phyloP scores from a whole-genome alignment of 2,888 invertebrate genomes.

The Drosophila atripex region DNA sequence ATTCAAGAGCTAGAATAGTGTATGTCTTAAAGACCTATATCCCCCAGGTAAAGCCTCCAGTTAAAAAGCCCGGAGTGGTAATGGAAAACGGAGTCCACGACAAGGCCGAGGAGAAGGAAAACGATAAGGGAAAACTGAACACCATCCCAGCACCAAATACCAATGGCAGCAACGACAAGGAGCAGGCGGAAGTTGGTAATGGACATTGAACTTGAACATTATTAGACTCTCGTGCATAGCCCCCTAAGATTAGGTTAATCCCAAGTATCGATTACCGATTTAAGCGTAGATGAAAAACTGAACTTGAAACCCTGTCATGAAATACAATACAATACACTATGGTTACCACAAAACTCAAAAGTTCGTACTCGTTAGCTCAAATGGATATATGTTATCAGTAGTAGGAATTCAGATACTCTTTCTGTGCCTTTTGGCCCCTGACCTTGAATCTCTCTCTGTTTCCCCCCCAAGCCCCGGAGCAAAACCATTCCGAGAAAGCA shows the following conservation, averaged over 20 bases:
- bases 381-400: background rate
- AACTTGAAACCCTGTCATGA: slow-evolving; percentile 52
- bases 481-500: background rate
- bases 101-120: slow-evolving; percentile 28
- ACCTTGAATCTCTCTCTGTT: slow-evolving; percentile 51
- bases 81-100: slow-evolving; percentile 38
- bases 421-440: slow-evolving; percentile 44
- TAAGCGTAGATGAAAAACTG: slow-evolving; percentile 59
- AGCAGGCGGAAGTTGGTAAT: slow-evolving; percentile 74
- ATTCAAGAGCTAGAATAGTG: background rate
- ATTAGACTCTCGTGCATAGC: slow-evolving; percentile 52
- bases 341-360: slow-evolving; percentile 45
- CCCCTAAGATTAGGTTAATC: slow-evolving; percentile 68
- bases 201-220: slow-evolving; percentile 69
- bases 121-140: slow-evolving; percentile 32
- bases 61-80: background rate
- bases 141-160: slow-evolving; percentile 41
- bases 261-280: slow-evolving; percentile 71
- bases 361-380: background rate
- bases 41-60: slow-evolving; percentile 15
- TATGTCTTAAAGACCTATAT: background rate
- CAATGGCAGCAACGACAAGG: slow-evolving; percentile 40
- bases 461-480: slow-evolving; percentile 5
- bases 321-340: slow-evolving; percentile 44
- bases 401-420: slow-evolving; percentile 5